Conservation (phyloP, 2,797 vertebrate species). For the Passerculus sandwichensis region DNA sequence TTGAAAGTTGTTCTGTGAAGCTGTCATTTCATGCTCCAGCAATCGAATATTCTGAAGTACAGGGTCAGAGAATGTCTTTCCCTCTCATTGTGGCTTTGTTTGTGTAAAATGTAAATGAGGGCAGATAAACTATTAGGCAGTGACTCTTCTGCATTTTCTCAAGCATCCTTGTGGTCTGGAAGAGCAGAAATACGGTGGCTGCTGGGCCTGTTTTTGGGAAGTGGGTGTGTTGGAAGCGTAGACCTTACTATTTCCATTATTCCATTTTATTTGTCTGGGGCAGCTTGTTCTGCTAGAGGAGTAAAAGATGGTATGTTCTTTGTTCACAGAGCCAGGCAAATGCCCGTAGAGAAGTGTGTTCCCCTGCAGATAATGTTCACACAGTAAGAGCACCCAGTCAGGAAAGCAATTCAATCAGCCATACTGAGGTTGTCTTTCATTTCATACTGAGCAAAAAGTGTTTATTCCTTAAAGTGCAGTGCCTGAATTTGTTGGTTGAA, state of each 20-base stretch:
- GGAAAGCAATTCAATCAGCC: constrained; percentile 42
- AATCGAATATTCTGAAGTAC: constrained; percentile 52
- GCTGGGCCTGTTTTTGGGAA: background rate
- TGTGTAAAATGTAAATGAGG: constrained; percentile 53
- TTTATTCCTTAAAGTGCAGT: constrained; percentile 27
- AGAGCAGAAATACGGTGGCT: constrained; percentile 21
- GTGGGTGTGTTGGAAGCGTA: background rate
- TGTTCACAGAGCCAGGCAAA: constrained; percentile 22
- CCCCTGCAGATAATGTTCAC: constrained; percentile 58
- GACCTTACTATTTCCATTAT: background rate
- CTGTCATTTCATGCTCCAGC: constrained; percentile 38
- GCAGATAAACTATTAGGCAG: background rate
- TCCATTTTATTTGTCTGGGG: background rate
- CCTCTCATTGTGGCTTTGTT: constrained; percentile 37
- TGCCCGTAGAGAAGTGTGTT: constrained; percentile 47
- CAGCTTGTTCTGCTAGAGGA: background rate
- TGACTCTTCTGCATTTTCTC: background rate
- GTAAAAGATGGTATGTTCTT: background rate
- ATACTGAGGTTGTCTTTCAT: constrained; percentile 9
- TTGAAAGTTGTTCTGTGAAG: constrained; percentile 23
- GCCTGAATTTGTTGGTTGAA: constrained; percentile 9
- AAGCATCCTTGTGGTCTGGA: background rate
- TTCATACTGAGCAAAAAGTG: constrained; percentile 43
- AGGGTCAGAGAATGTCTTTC: constrained; percentile 12
- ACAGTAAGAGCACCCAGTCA: constrained; percentile 5